Evolutionary conservation across 1,140 invertebrate species (phyloP).

Genomic region (Brachionus rotundiformis): DNA sequence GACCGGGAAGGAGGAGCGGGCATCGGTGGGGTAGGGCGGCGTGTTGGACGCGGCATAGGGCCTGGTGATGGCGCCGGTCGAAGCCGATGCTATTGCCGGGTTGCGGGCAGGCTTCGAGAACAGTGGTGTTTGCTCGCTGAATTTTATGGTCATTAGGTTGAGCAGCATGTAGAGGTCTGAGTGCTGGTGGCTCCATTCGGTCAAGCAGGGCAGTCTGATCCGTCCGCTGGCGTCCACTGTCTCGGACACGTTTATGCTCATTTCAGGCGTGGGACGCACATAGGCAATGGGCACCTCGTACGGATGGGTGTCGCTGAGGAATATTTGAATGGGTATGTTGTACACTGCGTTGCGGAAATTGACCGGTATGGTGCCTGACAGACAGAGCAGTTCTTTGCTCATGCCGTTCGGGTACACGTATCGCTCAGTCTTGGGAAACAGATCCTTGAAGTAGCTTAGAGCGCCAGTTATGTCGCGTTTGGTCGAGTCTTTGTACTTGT

Average conservation of each 20-base stretch:
- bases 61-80: not conserved
- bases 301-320: conserved; percentile 94
- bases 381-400: conserved; percentile 76
- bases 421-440: not conserved
- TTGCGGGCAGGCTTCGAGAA: conserved; percentile 67
- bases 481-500: conserved; percentile 48
- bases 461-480: conserved; percentile 28
- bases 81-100: not conserved
- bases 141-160: conserved; percentile 85
- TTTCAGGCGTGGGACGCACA: conserved; percentile 89
- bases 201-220: conserved; percentile 92
- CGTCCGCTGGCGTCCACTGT: conserved; percentile 93
- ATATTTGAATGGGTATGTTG: conserved; percentile 94
- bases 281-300: conserved; percentile 95
- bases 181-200: conserved; percentile 85
- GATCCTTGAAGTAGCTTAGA: conserved; percentile 43
- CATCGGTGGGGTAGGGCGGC: conserved; percentile 36
- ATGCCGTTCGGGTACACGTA: conserved; percentile 72
- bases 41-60: conserved; percentile 78
- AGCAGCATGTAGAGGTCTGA: conserved; percentile 81
- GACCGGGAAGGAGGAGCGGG: conserved; percentile 54
- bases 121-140: conserved; percentile 92
- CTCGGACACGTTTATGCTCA: conserved; percentile 90
- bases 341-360: conserved; percentile 78
- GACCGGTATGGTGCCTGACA: conserved; percentile 89